phyloP scores from a whole-genome alignment of 1,140 invertebrate species.

The Ceratina australensis region DNA sequence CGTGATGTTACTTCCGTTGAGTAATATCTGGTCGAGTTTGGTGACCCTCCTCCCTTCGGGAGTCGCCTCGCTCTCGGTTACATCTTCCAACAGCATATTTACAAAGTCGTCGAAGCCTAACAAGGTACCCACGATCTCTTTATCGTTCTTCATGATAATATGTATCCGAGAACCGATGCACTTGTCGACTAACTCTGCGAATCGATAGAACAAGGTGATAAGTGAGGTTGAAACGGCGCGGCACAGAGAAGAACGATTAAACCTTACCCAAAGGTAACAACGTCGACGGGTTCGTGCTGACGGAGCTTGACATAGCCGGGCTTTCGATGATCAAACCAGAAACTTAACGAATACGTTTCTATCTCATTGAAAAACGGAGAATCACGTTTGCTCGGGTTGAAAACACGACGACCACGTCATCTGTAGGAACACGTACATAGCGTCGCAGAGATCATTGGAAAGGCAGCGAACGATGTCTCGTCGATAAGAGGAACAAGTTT shows the following conservation, averaged over 20 bases:
- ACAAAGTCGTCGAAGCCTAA: constrained; percentile 99
- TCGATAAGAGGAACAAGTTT: too few species aligned
- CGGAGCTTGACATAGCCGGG: constrained; percentile 73
- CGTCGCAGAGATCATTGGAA: too few species aligned
- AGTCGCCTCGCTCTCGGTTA: constrained; percentile 97
- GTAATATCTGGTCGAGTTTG: constrained; percentile 97
- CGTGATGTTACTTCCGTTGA: constrained; percentile 99
- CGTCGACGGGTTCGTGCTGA: constrained; percentile 84
- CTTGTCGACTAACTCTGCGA: constrained; percentile 98
- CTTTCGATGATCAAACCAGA: constrained; percentile 14
- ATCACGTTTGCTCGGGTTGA: not conserved
- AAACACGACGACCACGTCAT: not conserved
- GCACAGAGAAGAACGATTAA: not conserved
- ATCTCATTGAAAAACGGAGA: constrained; percentile 18
- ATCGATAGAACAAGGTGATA: not conserved
- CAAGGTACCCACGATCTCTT: constrained; percentile 98
- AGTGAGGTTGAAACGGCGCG: constrained; percentile 20
- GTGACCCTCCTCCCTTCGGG: constrained; percentile 97
- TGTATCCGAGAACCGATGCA: constrained; percentile 99
- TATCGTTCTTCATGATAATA: constrained; percentile 99
- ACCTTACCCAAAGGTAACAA: constrained; percentile 84
- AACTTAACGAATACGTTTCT: not conserved
- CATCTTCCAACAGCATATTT: constrained; percentile 96
- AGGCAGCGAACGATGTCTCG: too few species aligned
- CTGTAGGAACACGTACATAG: too few species aligned